Conservation (phyloP, 2,797 vertebrate genomes). For the Hapalemur alaotrensis region DNA sequence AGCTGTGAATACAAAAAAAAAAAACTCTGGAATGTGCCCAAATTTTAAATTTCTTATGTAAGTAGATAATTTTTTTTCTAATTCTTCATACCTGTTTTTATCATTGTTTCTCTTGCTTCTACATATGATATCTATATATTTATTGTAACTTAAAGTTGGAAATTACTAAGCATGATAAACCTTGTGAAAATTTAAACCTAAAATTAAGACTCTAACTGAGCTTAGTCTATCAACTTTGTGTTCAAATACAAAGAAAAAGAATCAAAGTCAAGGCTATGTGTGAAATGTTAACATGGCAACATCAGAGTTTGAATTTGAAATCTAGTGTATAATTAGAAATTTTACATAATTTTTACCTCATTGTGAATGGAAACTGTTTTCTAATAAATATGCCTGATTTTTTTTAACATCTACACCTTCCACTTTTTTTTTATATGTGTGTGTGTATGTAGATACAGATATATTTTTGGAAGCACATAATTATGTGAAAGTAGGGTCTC, state of each 20-base stretch:
- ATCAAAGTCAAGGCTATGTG: background rate
- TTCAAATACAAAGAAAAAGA: background rate
- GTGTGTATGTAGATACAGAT: background rate
- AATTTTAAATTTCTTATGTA: background rate
- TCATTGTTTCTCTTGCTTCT: background rate
- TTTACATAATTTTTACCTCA: background rate
- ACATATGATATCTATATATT: background rate
- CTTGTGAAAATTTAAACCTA: background rate
- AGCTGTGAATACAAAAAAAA: background rate
- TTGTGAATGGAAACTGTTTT: background rate
- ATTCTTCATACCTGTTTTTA: background rate
- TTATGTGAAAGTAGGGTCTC: background rate
- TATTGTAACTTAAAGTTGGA: background rate
- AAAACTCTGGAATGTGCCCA: background rate
- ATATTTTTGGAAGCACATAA: background rate
- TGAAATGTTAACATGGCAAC: background rate
- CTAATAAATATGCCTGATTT: background rate
- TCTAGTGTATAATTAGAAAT: background rate
- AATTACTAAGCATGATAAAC: background rate
- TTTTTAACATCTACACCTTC: background rate
- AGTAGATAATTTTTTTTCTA: background rate
- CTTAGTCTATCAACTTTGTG: background rate
- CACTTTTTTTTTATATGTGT: no score
- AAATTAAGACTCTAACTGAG: background rate
- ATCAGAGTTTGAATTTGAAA: background rate